phyloP scores from a whole-genome alignment of 2,797 vertebrate genomes.

The Chelon auratus region DNA sequence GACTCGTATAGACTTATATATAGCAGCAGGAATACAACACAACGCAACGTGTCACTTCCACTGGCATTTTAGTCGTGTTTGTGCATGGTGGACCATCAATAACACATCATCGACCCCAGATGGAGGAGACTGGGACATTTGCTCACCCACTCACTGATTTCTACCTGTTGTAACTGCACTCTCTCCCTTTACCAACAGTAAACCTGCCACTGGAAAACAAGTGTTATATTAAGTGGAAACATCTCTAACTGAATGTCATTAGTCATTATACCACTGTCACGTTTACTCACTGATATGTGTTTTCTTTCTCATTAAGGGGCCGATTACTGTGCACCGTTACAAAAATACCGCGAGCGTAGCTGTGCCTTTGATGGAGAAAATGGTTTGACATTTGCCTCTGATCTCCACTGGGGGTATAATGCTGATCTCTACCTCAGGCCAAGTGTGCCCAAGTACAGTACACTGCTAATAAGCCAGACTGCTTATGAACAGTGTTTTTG shows the following conservation, averaged over 20 bases:
- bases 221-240: constrained; percentile 22
- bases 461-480: constrained; percentile 52
- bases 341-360: constrained; percentile 72
- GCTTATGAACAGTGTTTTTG: constrained; percentile 38
- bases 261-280: constrained; percentile 37
- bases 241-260: constrained; percentile 41
- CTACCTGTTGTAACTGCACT: constrained; percentile 36
- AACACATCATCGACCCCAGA: constrained; percentile 15
- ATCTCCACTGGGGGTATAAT: constrained; percentile 73
- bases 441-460: constrained; percentile 52
- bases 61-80: constrained; percentile 30
- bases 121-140: constrained; percentile 18
- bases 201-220: constrained; percentile 4
- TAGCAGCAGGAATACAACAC: constrained; percentile 3
- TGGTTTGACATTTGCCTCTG: constrained; percentile 81
- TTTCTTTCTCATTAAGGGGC: constrained; percentile 35
- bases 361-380: constrained; percentile 78
- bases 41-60: constrained; percentile 22
- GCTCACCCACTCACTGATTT: constrained; percentile 11
- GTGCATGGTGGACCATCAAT: constrained; percentile 14
- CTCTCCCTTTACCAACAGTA: constrained; percentile 2
- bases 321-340: constrained; percentile 50
- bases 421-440: constrained; percentile 70
- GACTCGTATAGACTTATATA: not conserved
- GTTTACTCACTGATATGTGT: constrained; percentile 54